Evolutionary conservation across 2,797 vertebrate species (phyloP).

Genomic region (Natrix natrix): DNA sequence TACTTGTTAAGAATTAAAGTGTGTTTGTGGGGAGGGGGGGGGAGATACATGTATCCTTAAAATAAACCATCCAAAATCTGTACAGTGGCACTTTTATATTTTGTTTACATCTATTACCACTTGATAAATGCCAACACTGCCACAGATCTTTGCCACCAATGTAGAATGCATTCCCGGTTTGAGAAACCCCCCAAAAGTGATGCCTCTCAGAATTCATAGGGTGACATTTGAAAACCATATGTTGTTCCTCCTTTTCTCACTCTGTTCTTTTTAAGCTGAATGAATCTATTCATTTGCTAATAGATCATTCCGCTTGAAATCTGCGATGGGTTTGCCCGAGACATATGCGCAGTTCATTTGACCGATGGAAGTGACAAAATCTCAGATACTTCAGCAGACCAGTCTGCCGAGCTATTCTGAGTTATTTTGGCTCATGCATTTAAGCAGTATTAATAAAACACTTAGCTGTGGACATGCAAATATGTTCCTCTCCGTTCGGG

Average conservation of each 20-base stretch:
- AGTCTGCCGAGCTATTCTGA: constrained; percentile 12
- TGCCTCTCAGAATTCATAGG: background rate
- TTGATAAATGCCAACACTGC: background rate
- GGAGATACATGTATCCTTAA: background rate
- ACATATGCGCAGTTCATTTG: constrained; percentile 29
- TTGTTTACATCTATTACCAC: background rate
- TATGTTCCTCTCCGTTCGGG: constrained; percentile 9
- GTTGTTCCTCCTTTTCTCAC: background rate
- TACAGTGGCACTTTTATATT: background rate
- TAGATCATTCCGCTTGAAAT: background rate
- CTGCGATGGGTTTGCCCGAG: constrained; percentile 1
- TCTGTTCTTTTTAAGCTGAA: background rate
- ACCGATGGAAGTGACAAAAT: constrained; percentile 17
- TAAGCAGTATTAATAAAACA: constrained; percentile 45
- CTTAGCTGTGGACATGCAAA: constrained; percentile 36
- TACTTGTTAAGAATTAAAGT: too few species aligned
- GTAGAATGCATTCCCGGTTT: background rate
- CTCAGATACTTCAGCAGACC: constrained; percentile 20
- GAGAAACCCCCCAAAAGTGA: background rate
- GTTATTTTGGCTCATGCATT: constrained; percentile 44
- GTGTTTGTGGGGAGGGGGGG: too few species aligned
- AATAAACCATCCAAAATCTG: background rate
- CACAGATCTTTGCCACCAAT: background rate
- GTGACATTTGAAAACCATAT: background rate
- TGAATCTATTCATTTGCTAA: background rate